phyloP scores from a whole-genome alignment of 2,888 invertebrate genomes.

The Orthosia incerta region DNA sequence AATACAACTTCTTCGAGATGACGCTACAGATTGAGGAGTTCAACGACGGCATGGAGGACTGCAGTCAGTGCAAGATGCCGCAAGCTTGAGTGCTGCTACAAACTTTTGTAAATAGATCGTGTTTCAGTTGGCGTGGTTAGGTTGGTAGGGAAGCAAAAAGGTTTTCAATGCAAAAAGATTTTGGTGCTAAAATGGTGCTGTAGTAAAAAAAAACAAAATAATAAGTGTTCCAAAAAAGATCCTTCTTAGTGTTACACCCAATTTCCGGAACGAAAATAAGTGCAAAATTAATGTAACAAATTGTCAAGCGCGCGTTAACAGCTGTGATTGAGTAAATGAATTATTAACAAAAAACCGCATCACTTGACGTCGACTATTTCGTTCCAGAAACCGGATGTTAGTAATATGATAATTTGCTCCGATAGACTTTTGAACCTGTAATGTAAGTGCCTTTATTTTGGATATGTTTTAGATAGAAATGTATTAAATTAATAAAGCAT shows the following conservation, averaged over 20 bases:
- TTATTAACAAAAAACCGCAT: too few species aligned
- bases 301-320: too few species aligned
- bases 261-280: too few species aligned
- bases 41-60: constrained; percentile 96
- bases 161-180: constrained; percentile 20
- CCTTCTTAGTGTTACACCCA: too few species aligned
- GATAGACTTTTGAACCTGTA: too few species aligned
- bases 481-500: background rate
- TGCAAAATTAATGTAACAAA: too few species aligned
- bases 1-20: constrained; percentile 98
- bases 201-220: background rate
- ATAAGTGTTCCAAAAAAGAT: background rate
- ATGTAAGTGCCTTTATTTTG: background rate
- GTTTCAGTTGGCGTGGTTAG: constrained; percentile 33
- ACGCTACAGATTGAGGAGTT: constrained; percentile 98
- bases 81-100: constrained; percentile 81
- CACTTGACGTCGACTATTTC: too few species aligned
- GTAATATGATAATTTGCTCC: too few species aligned
- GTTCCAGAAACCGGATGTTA: too few species aligned
- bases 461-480: background rate
- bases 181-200: constrained; percentile 40
- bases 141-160: constrained; percentile 26
- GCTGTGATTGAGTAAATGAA: too few species aligned
- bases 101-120: constrained; percentile 7
- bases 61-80: constrained; percentile 96